Evolutionary conservation across 2,888 invertebrate genomes (phyloP), one percentile per base, ranked within the genome.

Genomic region (Caenorhabditis sp.): DNA sequence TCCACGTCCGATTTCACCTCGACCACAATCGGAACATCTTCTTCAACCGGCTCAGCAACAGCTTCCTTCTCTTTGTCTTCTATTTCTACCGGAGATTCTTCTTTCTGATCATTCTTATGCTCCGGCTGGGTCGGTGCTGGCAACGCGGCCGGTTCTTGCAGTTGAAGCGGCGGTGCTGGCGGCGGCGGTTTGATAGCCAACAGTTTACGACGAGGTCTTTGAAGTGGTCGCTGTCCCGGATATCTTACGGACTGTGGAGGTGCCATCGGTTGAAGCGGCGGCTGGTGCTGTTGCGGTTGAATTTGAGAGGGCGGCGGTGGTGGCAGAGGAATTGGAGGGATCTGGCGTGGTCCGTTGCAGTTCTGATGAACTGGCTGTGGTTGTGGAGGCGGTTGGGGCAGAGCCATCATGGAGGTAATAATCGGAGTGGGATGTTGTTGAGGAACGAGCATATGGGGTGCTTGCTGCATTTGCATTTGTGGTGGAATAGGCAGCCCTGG

Each of bases 401-500:
- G 20, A 3, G 24, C 1, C 13, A 26, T n/a, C n/a, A 26, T 8
- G 46, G 3, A 7, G 5, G 9, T 13, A n/a, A n/a, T n/a, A n/a
- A n/a, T n/a, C n/a, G n/a, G 46, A n/a, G 26, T 11, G 4, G 46
- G 30, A 5, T 26, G 11, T 26, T 13, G 24, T n/a, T n/a, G n/a
- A n/a, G n/a, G n/a, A n/a, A n/a, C n/a, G 46, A 15, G 15, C 46
- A 46, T 26, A 13, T 6, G 63, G 30, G 13, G n/a, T n/a, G n/a
- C n/a, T n/a, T n/a, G 53, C 63, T 4, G 63, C 53, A 13, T 45
- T 56, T 5, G 39, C 22, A 9, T 46, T 5, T 32, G 27, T 2
- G 32, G 37, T 11, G 24, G 55, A 1, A 30, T 22, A 8, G 43
- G 20, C 27, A 22, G 39, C 41, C 24, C 39, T 2, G 55, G 55